Evolutionary conservation across 2,797 vertebrate species (phyloP).

Genomic region (Lagorchestes hirsutus): DNA sequence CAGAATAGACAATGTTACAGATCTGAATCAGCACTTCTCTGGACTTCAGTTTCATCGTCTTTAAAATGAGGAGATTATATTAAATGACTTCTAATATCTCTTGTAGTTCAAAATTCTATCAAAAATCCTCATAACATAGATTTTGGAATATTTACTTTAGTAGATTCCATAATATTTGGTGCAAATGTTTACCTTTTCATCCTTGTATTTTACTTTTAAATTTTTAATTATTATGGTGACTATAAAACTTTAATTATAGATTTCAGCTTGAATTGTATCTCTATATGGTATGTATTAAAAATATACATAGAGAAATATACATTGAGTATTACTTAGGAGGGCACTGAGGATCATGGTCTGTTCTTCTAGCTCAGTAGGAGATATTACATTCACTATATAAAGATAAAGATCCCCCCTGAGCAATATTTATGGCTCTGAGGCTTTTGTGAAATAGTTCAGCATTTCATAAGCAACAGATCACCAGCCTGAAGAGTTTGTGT

Average conservation of each 20-base stretch:
- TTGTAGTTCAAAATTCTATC: neutral
- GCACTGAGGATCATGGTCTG: neutral
- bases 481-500: conserved; percentile 50
- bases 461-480: conserved; percentile 42
- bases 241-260: conserved; percentile 6
- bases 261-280: conserved; percentile 15
- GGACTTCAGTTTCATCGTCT: too few species aligned
- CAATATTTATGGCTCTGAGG: conserved; percentile 45
- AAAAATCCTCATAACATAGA: neutral
- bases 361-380: conserved; percentile 36
- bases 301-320: conserved; percentile 39
- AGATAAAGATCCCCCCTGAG: conserved; percentile 2
- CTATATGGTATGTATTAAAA: neutral
- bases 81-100: neutral
- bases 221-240: conserved; percentile 34
- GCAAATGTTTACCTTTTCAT: neutral
- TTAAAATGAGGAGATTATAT: neutral
- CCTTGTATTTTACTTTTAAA: neutral
- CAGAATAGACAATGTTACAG: neutral
- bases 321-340: neutral
- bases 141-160: neutral
- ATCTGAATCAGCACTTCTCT: neutral
- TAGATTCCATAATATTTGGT: neutral
- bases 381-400: conserved; percentile 26
- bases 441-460: conserved; percentile 47